These are phyloP conservation scores for Caenorhabditis angaria DNA, from an alignment of 2,888 invertebrate species.

Conservation along the genomic window DNA sequence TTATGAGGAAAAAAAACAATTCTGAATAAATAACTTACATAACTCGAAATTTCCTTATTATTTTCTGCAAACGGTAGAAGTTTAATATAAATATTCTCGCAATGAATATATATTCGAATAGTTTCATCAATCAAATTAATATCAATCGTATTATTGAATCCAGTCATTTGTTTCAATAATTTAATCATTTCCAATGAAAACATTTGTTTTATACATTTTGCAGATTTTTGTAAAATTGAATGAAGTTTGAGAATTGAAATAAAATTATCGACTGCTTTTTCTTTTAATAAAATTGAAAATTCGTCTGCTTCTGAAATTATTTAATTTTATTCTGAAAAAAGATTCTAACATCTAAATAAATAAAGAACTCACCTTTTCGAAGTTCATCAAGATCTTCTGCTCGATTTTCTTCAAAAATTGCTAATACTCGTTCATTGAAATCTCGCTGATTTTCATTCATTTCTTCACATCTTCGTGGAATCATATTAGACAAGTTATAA, in stretches of 20 bases:
- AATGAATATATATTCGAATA: not conserved
- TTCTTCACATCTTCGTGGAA: slow-evolving; percentile 11
- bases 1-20: too few relatives aligned
- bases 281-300: slow-evolving; percentile 11
- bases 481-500: not conserved
- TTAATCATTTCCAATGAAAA: slow-evolving; percentile 7
- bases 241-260: slow-evolving; percentile 19
- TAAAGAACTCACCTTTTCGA: slow-evolving; percentile 4
- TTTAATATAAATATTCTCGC: slow-evolving; percentile 13
- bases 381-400: not conserved
- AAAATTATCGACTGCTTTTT: slow-evolving; percentile 11
- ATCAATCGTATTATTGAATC: slow-evolving; percentile 30
- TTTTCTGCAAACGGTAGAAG: slow-evolving; percentile 25
- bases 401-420: slow-evolving; percentile 12
- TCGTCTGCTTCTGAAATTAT: slow-evolving; percentile 5
- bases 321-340: not conserved
- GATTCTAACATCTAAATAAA: not conserved
- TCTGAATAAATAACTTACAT: not conserved
- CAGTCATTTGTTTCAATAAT: slow-evolving; percentile 18
- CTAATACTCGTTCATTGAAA: slow-evolving; percentile 20
- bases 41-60: slow-evolving; percentile 10
- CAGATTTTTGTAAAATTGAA: slow-evolving; percentile 18
- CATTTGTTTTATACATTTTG: slow-evolving; percentile 13
- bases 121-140: slow-evolving; percentile 13
- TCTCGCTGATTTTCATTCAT: slow-evolving; percentile 14